Evolutionary conservation across 2,888 invertebrate genomes (phyloP), one percentile per base, ranked within the genome.

Genomic region (Apamea epomidion): DNA sequence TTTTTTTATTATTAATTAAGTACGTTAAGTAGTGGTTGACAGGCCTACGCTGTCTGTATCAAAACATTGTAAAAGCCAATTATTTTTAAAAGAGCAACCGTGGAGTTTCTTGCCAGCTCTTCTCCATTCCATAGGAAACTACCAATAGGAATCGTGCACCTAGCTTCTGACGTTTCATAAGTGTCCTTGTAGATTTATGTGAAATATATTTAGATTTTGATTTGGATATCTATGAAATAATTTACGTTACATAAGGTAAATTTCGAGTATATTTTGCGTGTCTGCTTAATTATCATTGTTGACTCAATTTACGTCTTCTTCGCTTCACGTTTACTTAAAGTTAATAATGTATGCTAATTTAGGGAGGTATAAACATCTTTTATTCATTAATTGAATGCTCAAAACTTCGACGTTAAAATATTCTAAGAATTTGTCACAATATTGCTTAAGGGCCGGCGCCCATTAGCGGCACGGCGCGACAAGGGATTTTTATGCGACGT

Each of bases 321-420:
- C 8, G 60, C 18, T 18, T 70, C 74, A 82, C 69, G 82, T 32
- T 64, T 82, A 8, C 6, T 60, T 37, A 0, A 69, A 45, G 32
- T 29, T 74, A 21, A 32, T 70, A 86, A 70, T 82, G 21, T 14
- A 62, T 75, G 70, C 54, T 86, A 83, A 83, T 82, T 86, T 62
- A 16, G 21, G 37, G 67, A 1, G 60, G 51, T 48, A 29, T 37
- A 86, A 74, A 81, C 69, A 82, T 65, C 25, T 86, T 85, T 70
- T 81, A 81, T 82, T 85, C 1, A 18, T 48, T 64, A 18, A 69
- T 64, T 80, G 32, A 69, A 72, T 21, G 29, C 21, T 32, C 3
- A 69, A 81, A 45, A 64, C 25, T 69, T 18, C 42, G 42, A 60
- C 25, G 37, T 67, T 64, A 48, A 4, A 21, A 16, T 62, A 32